phyloP scores from a whole-genome alignment of 2,113 vertebrate genomes.

The Desmodus rotundus region DNA sequence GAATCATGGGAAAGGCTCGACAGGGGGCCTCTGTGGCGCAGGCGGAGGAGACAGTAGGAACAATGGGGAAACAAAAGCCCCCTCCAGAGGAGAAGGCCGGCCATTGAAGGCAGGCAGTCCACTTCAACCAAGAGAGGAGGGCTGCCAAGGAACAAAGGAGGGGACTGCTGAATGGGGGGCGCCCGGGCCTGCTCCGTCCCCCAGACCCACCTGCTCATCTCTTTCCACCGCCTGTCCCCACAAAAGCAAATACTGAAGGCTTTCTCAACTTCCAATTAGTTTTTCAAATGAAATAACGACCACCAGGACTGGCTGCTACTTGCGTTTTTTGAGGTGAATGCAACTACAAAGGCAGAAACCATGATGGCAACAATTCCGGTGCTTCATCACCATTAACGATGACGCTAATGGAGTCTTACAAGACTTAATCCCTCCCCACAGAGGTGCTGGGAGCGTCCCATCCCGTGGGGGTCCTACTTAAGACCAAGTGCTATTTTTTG shows the following conservation, averaged over 20 bases:
- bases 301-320: background rate
- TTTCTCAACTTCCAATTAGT: constrained; percentile 44
- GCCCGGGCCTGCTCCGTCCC: background rate
- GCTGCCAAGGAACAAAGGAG: constrained; percentile 13
- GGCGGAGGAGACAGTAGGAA: background rate
- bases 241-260: constrained; percentile 4
- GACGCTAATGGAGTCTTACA: background rate
- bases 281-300: constrained; percentile 53
- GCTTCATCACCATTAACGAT: background rate
- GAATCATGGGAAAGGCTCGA: constrained; percentile 25
- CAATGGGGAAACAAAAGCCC: constrained; percentile 30
- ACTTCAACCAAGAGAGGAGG: background rate
- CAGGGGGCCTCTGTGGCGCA: background rate
- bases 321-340: constrained; percentile 25
- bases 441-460: background rate
- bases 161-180: background rate
- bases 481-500: background rate
- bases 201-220: constrained; percentile 35
- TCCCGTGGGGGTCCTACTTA: background rate
- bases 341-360: constrained; percentile 16
- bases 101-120: background rate
- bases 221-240: background rate
- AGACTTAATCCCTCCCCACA: background rate
- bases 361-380: background rate
- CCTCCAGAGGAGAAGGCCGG: constrained; percentile 10